phyloP scores from a whole-genome alignment of 1,140 invertebrate genomes.

The Diorhabda elongata region DNA sequence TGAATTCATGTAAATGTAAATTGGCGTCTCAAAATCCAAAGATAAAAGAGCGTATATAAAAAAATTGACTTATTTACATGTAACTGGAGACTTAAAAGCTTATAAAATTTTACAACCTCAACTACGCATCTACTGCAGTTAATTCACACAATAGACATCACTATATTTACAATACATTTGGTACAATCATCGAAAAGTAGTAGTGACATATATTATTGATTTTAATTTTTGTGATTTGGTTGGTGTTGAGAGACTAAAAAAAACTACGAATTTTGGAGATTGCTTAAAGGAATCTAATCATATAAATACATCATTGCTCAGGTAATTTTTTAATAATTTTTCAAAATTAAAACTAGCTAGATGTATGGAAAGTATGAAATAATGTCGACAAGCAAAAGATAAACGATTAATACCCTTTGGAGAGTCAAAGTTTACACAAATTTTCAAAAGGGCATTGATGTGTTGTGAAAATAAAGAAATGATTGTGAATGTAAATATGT shows the following conservation, averaged over 20 bases:
- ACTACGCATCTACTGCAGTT: slow-evolving; percentile 77
- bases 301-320: slow-evolving; percentile 83
- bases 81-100: slow-evolving; percentile 71
- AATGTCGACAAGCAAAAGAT: slow-evolving; percentile 45
- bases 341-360: slow-evolving; percentile 13
- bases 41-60: slow-evolving; percentile 68
- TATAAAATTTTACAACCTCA: slow-evolving; percentile 75
- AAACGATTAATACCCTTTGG: slow-evolving; percentile 61
- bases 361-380: slow-evolving; percentile 37
- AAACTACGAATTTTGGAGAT: slow-evolving; percentile 77
- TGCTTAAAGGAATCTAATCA: slow-evolving; percentile 82
- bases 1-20: no score
- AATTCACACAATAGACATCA: slow-evolving; percentile 82
- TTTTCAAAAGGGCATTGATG: slow-evolving; percentile 59
- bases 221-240: slow-evolving; percentile 88
- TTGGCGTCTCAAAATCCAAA: slow-evolving; percentile 50
- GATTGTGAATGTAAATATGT: slow-evolving; percentile 78
- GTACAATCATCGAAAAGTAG: slow-evolving; percentile 43
- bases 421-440: slow-evolving; percentile 79
- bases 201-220: slow-evolving; percentile 32
- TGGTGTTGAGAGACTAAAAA: slow-evolving; percentile 79
- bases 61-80: slow-evolving; percentile 71
- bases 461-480: slow-evolving; percentile 71
- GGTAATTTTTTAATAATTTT: slow-evolving; percentile 50
- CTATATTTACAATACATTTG: slow-evolving; percentile 82